These are phyloP conservation scores for Thamnophis sirtalis DNA, from an alignment of 2,113 vertebrate species.

Conservation along the genomic window DNA sequence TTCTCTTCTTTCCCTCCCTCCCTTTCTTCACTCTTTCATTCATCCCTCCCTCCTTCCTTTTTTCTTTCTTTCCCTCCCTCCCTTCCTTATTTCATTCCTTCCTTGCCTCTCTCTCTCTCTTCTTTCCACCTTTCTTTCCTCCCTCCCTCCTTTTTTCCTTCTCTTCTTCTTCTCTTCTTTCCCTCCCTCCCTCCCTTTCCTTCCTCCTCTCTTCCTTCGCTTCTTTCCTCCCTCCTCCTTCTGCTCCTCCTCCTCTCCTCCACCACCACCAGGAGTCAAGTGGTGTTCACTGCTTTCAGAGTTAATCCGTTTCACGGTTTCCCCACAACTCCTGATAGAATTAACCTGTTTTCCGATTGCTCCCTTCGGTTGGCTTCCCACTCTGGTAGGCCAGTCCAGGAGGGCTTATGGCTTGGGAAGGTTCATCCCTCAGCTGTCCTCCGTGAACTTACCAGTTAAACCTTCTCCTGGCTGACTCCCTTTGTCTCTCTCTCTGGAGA, in stretches of 20 bases:
- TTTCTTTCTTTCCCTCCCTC: not conserved
- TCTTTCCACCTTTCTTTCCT: no score
- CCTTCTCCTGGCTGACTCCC: no score
- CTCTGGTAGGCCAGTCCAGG: not conserved
- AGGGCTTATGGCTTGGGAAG: not conserved
- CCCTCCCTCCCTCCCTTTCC: no score
- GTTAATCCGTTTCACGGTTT: not conserved
- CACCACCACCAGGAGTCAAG: not conserved
- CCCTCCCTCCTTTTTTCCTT: not conserved
- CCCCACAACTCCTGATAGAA: not conserved
- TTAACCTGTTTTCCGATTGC: not conserved
- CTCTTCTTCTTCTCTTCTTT: not conserved
- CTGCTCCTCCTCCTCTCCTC: no score
- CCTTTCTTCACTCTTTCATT: no score
- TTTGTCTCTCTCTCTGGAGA: not conserved
- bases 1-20: not conserved
- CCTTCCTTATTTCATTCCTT: not conserved
- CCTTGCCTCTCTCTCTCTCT: not conserved
- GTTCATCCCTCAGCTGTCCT: not conserved
- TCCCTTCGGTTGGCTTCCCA: not conserved
- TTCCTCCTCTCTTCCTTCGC: no score
- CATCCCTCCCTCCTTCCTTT: no score
- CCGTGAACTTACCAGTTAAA: not conserved
- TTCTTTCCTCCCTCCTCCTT: no score
- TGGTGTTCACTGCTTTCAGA: not conserved